Base-by-base conservation (phyloP, 1,140 invertebrate species). In the Calephelis virginiensis region DNA sequence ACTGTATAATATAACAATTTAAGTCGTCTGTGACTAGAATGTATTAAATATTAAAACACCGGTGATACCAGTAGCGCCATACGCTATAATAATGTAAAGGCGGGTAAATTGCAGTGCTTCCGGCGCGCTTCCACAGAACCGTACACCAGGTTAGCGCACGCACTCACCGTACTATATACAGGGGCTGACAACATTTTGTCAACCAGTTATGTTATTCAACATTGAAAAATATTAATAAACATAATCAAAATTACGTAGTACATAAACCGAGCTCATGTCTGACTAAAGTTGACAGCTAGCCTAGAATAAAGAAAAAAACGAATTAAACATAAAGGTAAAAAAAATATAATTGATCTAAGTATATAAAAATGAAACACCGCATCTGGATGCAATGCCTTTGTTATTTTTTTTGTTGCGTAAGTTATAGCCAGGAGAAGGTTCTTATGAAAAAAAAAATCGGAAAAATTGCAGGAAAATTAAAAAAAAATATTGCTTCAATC, bases 41-140 rank as follows among this genome's bases (percentile, higher is more conserved):
- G 17, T n/a, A 53, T 53, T 53, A 53, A 53, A 13, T n/a, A 13
- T n/a, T 53, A 43, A 43, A 43, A 43, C 8, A 9, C 40, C 40
- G 40, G 6, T 43, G 40, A 43, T 56, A 37, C 17, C 61, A 14
- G 66, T 67, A 64, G 60, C 60, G 63, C 49, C 63, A 69, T 69
- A 63, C 71, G 76, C 72, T 73, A 76, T 81, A 75, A 53, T 28
- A 53, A 53, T 53, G 14, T 77, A 69, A 79, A 75, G 66, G 73
- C 74, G 76, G 71, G 74, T 63, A 78, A 83, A 80, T 80, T 80
- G 74, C 75, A 61, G 61, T 62, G 69, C 73, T 82, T 84, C 82
- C 82, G 80, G 77, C 49, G 67, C 72, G 66, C 68, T 84, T 84
- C 74, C 75, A 75, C 63, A 73, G 75, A 84, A 78, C 68, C 64